phyloP scores from a whole-genome alignment of 2,797 vertebrate species.

The Avahi laniger region DNA sequence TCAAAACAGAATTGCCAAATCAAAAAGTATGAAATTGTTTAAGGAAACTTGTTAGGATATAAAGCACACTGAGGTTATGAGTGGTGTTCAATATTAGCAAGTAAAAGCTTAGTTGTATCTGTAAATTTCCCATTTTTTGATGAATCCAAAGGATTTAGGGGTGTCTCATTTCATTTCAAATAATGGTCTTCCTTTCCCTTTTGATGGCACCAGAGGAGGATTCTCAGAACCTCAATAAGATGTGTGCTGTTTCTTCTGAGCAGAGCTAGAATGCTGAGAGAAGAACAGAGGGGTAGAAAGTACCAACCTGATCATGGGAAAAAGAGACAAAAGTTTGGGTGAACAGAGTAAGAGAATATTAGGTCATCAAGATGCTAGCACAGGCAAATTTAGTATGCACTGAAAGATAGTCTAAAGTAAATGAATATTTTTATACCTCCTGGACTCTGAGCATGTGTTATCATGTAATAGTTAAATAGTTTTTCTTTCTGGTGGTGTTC shows the following conservation, averaged over 20 bases:
- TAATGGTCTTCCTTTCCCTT: neutral
- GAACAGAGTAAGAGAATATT: neutral
- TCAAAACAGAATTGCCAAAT: neutral
- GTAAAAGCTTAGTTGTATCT: neutral
- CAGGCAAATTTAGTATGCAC: neutral
- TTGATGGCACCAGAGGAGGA: neutral
- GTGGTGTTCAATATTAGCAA: neutral
- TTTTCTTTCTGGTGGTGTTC: neutral
- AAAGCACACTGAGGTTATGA: slow-evolving; percentile 9
- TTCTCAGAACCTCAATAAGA: neutral
- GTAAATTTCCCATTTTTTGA: neutral
- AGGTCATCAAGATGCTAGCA: neutral
- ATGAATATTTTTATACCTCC: neutral
- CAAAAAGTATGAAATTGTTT: slow-evolving; percentile 1
- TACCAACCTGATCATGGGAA: neutral
- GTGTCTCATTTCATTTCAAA: neutral
- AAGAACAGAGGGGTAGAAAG: neutral
- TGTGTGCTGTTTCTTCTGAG: neutral
- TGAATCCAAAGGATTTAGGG: slow-evolving; percentile 5
- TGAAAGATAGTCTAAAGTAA: slow-evolving; percentile 1
- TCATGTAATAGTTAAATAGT: neutral
- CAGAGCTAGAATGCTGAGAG: neutral
- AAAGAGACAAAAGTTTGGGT: neutral
- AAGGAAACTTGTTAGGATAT: slow-evolving; percentile 24
- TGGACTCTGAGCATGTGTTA: neutral